These are phyloP conservation scores for Frieseomelitta varia DNA, from an alignment of 1,140 invertebrate species.

Conservation along the genomic window DNA sequence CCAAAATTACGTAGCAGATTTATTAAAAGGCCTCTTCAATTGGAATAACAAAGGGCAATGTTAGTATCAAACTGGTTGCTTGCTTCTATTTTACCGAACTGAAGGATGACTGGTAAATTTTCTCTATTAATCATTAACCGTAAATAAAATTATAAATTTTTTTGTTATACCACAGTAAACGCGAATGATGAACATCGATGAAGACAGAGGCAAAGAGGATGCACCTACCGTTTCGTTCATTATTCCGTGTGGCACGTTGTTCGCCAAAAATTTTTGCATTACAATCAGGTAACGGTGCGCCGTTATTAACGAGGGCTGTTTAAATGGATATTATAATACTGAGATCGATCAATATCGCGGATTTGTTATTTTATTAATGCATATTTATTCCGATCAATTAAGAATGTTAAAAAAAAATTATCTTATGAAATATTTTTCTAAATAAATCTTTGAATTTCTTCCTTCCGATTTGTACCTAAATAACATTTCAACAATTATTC, in stretches of 20 bases:
- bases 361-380: conserved; percentile 52
- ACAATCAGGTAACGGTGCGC: conserved; percentile 17
- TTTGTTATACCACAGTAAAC: conserved; percentile 46
- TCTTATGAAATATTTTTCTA: not conserved
- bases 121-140: not conserved
- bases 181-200: conserved; percentile 19
- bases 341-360: conserved; percentile 7
- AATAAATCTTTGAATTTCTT: too few species aligned
- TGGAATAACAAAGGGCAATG: conserved; percentile 20
- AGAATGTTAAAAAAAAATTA: conserved; percentile 26
- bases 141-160: conserved; percentile 59
- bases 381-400: conserved; percentile 22
- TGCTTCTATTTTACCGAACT: too few species aligned
- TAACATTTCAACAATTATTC: too few species aligned
- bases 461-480: too few species aligned
- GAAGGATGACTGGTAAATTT: not conserved
- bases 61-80: not conserved
- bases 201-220: conserved; percentile 9
- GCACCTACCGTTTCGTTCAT: conserved; percentile 8
- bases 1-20: too few species aligned
- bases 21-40: conserved; percentile 4
- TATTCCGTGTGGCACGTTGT: not conserved
- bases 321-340: conserved; percentile 11
- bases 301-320: conserved; percentile 36
- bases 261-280: conserved; percentile 10